These are phyloP conservation scores for Germaria angustata DNA, from an alignment of 2,888 invertebrate genomes.

Conservation along the genomic window DNA sequence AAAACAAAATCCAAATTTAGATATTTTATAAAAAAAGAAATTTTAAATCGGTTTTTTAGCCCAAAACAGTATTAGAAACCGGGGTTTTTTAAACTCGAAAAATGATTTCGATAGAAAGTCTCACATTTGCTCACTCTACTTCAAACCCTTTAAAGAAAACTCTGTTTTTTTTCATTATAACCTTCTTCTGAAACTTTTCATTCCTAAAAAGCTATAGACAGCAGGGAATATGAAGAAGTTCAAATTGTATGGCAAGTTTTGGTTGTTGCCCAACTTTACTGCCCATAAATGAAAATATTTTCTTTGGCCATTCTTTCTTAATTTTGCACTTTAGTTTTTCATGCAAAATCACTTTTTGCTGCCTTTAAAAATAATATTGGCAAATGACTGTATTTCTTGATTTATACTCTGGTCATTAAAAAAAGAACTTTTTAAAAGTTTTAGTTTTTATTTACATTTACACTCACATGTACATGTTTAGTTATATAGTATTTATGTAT, in stretches of 20 bases:
- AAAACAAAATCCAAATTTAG: too few relatives aligned
- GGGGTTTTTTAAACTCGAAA: too few relatives aligned
- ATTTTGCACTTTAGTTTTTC: not conserved
- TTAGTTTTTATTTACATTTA: conserved; percentile 5
- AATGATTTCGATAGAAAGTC: too few relatives aligned
- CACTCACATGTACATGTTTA: too few relatives aligned
- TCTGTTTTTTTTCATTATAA: conserved; percentile 21
- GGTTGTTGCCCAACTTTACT: not conserved
- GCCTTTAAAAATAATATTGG: conserved; percentile 12
- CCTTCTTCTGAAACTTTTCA: not conserved
- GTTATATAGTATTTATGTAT: too few relatives aligned
- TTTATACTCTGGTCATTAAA: conserved; percentile 63
- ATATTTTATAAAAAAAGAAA: too few relatives aligned
- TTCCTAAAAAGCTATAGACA: not conserved
- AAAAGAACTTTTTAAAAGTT: conserved; percentile 30
- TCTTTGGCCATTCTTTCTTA: conserved; percentile 11
- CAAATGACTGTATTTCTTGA: conserved; percentile 54
- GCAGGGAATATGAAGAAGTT: not conserved
- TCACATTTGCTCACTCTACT: too few relatives aligned
- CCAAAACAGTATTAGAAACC: too few relatives aligned
- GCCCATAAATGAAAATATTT: conserved; percentile 47
- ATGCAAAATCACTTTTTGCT: too few relatives aligned
- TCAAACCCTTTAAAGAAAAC: too few relatives aligned
- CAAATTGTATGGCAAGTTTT: not conserved
- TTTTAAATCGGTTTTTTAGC: too few relatives aligned